phyloP scores from a whole-genome alignment of 2,113 vertebrate genomes.

The Ceuthmochares aereus region DNA sequence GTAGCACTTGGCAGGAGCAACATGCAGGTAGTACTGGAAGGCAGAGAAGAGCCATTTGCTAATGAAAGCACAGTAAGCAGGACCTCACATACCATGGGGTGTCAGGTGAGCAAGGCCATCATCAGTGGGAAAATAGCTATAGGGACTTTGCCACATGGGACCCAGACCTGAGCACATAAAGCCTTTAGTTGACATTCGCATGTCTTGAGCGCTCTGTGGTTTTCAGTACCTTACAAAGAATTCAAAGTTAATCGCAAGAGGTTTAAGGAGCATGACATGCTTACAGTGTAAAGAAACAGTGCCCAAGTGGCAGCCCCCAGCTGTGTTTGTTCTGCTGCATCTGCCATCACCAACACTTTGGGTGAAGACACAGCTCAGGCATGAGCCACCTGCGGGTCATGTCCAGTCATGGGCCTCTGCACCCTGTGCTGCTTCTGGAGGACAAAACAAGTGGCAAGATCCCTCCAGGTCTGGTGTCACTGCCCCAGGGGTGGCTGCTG shows the following conservation, averaged over 20 bases:
- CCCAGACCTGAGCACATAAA: neutral
- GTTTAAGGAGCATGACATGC: neutral
- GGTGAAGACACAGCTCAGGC: neutral
- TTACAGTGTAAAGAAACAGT: neutral
- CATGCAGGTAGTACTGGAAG: neutral
- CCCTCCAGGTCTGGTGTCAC: neutral
- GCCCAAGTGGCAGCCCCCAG: neutral
- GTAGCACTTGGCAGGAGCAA: neutral
- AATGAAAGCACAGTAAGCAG: neutral
- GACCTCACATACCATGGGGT: neutral
- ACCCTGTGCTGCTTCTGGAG: neutral
- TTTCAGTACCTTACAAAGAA: constrained; percentile 64
- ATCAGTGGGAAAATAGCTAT: neutral
- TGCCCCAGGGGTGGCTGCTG: accelerated
- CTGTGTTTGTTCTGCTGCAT: neutral
- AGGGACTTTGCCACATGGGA: neutral
- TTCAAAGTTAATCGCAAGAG: constrained; percentile 54
- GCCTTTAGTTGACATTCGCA: constrained; percentile 57
- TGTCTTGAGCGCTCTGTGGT: constrained; percentile 51
- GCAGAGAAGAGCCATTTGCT: neutral
- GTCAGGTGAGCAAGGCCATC: neutral
- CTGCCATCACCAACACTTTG: neutral
- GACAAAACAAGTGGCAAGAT: neutral
- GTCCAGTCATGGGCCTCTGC: neutral
- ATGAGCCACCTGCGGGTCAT: neutral